These are phyloP conservation scores for Dicranocentrus wangi DNA, from an alignment of 2,888 invertebrate genomes.

Conservation along the genomic window DNA sequence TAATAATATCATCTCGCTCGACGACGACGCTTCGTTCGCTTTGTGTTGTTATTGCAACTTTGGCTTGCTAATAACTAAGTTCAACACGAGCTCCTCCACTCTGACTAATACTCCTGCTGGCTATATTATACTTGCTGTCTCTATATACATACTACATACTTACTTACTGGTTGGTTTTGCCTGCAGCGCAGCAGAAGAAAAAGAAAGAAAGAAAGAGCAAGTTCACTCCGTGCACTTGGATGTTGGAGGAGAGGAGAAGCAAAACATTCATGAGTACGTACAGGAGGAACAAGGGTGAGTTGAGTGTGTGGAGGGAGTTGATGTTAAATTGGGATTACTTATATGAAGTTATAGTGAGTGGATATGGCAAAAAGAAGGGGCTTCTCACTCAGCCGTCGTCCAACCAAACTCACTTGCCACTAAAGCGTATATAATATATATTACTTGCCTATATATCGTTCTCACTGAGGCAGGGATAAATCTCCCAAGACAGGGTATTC, in stretches of 20 bases:
- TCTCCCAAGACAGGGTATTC: not conserved
- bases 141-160: not conserved
- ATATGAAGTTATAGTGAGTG: not conserved
- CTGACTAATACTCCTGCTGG: too few relatives aligned
- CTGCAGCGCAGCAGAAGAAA: conserved; percentile 23
- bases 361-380: not conserved
- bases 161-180: not conserved
- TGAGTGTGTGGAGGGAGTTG: not conserved
- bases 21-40: not conserved
- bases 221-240: not conserved
- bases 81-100: not conserved
- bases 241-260: too few relatives aligned
- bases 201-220: too few relatives aligned
- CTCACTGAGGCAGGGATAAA: too few relatives aligned
- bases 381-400: not conserved
- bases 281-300: too few relatives aligned
- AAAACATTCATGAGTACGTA: too few relatives aligned
- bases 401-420: not conserved
- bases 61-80: not conserved
- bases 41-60: not conserved
- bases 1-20: not conserved
- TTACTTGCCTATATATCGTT: too few relatives aligned
- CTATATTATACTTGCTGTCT: too few relatives aligned
- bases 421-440: not conserved
- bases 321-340: conserved; percentile 13